Conservation (phyloP, 2,797 vertebrate genomes). For the Brotula barbata region DNA sequence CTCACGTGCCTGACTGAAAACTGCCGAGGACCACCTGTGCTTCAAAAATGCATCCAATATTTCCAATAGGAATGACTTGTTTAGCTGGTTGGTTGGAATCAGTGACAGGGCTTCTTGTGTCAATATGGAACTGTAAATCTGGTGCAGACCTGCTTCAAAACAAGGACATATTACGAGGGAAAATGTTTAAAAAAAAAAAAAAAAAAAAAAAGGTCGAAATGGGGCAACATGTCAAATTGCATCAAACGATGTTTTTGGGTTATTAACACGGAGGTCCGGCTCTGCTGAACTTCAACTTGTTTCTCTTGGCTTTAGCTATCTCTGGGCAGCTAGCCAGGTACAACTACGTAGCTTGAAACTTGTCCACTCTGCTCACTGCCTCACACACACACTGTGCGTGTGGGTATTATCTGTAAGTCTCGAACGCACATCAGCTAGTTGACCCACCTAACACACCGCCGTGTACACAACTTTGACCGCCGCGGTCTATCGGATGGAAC, state of each 20-base stretch:
- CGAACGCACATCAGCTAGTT: background rate
- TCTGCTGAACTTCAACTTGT: constrained; percentile 25
- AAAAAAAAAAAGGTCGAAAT: too few relatives aligned
- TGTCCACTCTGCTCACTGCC: background rate
- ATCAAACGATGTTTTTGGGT: too few relatives aligned
- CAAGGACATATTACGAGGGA: background rate
- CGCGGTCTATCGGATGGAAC: background rate
- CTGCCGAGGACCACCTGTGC: constrained; percentile 25
- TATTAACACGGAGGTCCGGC: background rate
- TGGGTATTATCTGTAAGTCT: background rate
- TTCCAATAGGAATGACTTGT: too few relatives aligned
- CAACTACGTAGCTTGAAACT: constrained; percentile 26
- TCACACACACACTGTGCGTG: background rate
- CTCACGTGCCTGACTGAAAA: constrained; percentile 37
- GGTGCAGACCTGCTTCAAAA: too few relatives aligned
- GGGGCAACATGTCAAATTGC: background rate
- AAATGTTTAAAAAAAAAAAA: background rate
- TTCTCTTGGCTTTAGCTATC: constrained; percentile 14
- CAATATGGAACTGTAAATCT: constrained; percentile 2
- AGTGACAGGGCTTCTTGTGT: background rate
- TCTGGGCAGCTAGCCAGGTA: constrained; percentile 28
- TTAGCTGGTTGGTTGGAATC: background rate
- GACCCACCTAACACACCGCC: background rate
- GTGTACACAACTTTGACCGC: constrained; percentile 19
- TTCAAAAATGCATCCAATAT: background rate